These are phyloP conservation scores for Arenaria interpres DNA, from an alignment of 2,113 vertebrate genomes.

Conservation along the genomic window DNA sequence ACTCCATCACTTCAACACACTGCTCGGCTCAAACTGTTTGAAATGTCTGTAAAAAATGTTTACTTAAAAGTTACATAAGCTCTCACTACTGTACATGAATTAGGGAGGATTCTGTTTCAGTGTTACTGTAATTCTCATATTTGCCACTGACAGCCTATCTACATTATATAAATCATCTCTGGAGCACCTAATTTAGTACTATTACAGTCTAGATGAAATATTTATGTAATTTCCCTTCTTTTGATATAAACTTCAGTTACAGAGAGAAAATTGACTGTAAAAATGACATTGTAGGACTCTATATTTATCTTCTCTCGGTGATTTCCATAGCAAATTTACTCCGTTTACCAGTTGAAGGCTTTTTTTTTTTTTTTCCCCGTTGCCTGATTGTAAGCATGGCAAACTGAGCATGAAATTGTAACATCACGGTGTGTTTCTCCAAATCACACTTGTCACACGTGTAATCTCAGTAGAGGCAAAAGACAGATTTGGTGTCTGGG, in stretches of 20 bases:
- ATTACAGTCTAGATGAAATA: conserved; percentile 64
- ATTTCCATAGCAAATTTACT: conserved; percentile 69
- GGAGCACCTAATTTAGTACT: conserved; percentile 57
- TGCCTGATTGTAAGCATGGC: conserved; percentile 53
- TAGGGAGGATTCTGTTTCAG: background rate
- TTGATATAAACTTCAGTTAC: conserved; percentile 63
- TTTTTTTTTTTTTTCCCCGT: background rate
- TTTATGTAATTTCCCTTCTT: conserved; percentile 68
- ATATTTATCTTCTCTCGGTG: conserved; percentile 53
- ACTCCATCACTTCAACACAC: background rate
- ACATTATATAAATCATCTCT: conserved; percentile 49
- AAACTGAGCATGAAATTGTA: conserved; percentile 68
- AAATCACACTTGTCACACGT: conserved; percentile 62
- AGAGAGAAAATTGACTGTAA: conserved; percentile 62
- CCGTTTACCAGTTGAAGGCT: conserved; percentile 43
- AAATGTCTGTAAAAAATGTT: background rate
- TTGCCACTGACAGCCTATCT: conserved; percentile 48
- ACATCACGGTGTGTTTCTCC: conserved; percentile 59
- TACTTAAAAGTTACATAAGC: conserved; percentile 19
- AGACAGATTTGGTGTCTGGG: conserved; percentile 18
- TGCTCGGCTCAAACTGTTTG: background rate
- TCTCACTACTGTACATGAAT: conserved; percentile 24
- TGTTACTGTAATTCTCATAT: conserved; percentile 15
- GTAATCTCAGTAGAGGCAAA: conserved; percentile 43
- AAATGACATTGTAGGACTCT: conserved; percentile 51